Conservation (phyloP, 1,140 invertebrate genomes). For the Phortica variegata region DNA sequence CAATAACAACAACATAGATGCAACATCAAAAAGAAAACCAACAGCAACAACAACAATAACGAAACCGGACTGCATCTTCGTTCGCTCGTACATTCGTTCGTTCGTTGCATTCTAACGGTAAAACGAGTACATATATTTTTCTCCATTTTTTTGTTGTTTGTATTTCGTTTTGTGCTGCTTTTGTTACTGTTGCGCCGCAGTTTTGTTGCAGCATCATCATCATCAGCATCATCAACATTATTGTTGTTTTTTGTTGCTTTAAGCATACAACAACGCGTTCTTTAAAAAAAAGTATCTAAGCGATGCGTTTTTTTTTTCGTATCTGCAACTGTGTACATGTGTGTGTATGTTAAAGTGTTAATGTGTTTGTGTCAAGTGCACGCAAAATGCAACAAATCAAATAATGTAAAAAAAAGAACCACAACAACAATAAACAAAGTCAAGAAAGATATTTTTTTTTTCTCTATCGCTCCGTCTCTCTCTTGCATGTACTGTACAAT, state of each 20-base stretch:
- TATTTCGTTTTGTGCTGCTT: background rate
- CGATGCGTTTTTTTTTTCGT: too few species aligned
- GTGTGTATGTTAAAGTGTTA: too few species aligned
- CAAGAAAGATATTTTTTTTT: too few species aligned
- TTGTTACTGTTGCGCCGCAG: slow-evolving; percentile 16
- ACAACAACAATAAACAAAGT: background rate
- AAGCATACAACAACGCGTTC: too few species aligned
- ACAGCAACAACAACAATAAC: background rate
- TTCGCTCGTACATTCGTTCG: too few species aligned
- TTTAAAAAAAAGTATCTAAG: too few species aligned
- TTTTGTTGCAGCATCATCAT: slow-evolving; percentile 49
- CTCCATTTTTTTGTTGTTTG: background rate
- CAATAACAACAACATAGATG: background rate
- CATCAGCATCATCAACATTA: slow-evolving; percentile 13
- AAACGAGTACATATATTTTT: slow-evolving; percentile 45
- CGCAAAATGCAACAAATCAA: slow-evolving; percentile 39
- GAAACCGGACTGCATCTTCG: too few species aligned
- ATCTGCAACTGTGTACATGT: too few species aligned
- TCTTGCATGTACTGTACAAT: too few species aligned
- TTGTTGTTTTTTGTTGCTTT: too few species aligned
- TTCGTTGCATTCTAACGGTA: slow-evolving; percentile 53
- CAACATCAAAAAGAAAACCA: background rate
- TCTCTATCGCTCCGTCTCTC: too few species aligned
- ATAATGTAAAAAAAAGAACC: slow-evolving; percentile 7
- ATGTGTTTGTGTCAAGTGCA: too few species aligned